Evolutionary conservation across 2,797 vertebrate species (phyloP).

Genomic region (Crocidura indochinensis): DNA sequence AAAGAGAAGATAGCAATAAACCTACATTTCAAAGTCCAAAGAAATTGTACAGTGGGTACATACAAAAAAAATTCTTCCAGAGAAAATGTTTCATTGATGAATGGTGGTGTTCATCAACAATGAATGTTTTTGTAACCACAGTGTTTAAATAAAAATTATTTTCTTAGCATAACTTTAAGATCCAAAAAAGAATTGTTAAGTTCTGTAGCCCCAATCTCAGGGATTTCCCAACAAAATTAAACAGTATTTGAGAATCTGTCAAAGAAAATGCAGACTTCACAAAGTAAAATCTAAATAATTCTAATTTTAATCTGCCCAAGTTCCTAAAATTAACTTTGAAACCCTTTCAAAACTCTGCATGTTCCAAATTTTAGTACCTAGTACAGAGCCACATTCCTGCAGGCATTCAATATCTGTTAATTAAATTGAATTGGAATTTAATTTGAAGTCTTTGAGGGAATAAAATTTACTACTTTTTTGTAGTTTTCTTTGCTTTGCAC

Average conservation of each 20-base stretch:
- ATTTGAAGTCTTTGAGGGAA: constrained; percentile 70
- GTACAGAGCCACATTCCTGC: constrained; percentile 32
- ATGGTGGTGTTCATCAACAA: too few species aligned
- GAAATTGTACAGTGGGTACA: too few species aligned
- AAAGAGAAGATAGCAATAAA: too few species aligned
- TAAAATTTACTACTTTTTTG: constrained; percentile 58
- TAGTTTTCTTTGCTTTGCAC: constrained; percentile 72
- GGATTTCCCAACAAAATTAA: constrained; percentile 58
- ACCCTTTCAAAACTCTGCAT: constrained; percentile 53
- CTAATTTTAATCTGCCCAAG: constrained; percentile 65
- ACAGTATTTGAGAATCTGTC: constrained; percentile 56
- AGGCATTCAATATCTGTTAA: constrained; percentile 76
- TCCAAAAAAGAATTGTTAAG: constrained; percentile 41
- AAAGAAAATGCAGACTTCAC: constrained; percentile 57
- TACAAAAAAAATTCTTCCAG: too few species aligned
- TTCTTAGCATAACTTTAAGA: constrained; percentile 37
- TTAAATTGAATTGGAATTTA: constrained; percentile 76
- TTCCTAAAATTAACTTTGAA: constrained; percentile 70
- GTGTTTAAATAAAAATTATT: too few species aligned
- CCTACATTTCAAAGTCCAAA: too few species aligned
- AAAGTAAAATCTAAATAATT: constrained; percentile 58
- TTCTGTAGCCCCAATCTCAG: not conserved
- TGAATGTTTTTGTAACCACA: too few species aligned
- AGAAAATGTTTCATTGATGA: too few species aligned
- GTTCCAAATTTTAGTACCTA: constrained; percentile 73